Conservation (phyloP, 1,140 invertebrate species). For the Euwallacea similis region DNA sequence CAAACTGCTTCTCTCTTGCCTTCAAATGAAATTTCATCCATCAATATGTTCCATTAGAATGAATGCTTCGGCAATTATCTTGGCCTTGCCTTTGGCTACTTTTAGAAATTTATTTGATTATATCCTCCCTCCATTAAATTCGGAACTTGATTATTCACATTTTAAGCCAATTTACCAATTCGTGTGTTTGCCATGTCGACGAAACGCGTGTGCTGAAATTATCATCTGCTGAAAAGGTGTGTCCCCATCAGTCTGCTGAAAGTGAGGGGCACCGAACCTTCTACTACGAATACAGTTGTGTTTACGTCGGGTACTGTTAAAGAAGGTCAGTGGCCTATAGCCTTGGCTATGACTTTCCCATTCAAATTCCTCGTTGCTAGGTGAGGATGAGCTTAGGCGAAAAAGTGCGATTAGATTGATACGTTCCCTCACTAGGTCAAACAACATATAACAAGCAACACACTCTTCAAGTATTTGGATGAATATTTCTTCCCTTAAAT, state of each 20-base stretch:
- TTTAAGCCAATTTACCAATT: neutral
- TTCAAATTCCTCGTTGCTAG: slow-evolving; percentile 20
- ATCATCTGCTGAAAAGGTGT: slow-evolving; percentile 29
- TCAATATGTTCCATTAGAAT: no score
- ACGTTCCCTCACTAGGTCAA: no score
- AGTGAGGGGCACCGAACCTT: slow-evolving; percentile 34
- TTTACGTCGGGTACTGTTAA: slow-evolving; percentile 52
- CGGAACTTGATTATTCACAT: neutral
- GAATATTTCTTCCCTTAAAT: no score
- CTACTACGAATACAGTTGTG: slow-evolving; percentile 51
- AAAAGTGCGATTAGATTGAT: neutral
- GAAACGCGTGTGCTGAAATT: slow-evolving; percentile 14
- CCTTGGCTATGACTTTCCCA: slow-evolving; percentile 53
- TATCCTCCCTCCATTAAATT: no score
- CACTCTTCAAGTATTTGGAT: no score
- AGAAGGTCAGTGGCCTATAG: slow-evolving; percentile 51
- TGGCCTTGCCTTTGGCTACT: no score
- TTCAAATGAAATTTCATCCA: no score
- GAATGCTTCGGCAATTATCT: no score
- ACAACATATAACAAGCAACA: no score
- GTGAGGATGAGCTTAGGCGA: slow-evolving; percentile 7
- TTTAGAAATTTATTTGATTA: no score
- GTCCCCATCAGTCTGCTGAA: slow-evolving; percentile 31
- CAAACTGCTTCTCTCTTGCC: no score
- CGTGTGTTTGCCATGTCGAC: neutral